A percentile compares a stretch with the other conserved stretches of the same genome.
These are phyloP conservation scores for Apamea monoglypha DNA, from an alignment of 2,888 invertebrate genomes.

Conservation along the genomic window DNA sequence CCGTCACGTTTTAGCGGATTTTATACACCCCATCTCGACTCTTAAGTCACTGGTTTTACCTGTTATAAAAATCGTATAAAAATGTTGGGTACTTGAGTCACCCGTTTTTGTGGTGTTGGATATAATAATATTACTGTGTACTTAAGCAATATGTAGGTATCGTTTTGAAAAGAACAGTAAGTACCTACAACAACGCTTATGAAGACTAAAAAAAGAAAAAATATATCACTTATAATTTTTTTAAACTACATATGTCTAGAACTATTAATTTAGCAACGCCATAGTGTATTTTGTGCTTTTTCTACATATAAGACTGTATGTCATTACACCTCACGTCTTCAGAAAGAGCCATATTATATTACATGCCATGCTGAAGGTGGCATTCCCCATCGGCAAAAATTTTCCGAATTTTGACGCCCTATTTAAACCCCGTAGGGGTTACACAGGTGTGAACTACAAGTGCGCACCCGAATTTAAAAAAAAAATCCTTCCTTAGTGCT, in stretches of 20 bases:
- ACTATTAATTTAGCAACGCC: neutral
- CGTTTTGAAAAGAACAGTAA: neutral
- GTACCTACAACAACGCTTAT: neutral
- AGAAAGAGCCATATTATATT: neutral
- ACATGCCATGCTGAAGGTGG: no score
- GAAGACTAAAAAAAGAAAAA: neutral
- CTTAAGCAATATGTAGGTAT: neutral
- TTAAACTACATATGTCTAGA: neutral
- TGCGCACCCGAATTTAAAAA: no score
- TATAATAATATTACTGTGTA: neutral
- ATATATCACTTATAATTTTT: neutral
- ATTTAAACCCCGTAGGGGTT: no score
- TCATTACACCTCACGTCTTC: neutral
- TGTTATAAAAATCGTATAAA: conserved; percentile 52
- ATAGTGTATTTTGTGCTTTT: neutral
- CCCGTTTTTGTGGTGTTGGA: conserved; percentile 7
- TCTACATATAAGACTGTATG: neutral
- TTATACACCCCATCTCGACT: conserved; percentile 60
- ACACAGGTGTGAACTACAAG: no score
- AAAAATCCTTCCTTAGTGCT: neutral
- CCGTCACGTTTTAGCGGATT: conserved; percentile 56
- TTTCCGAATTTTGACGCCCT: no score
- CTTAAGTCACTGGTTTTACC: conserved; percentile 48
- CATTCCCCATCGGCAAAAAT: neutral
- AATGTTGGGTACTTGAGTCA: conserved; percentile 8